Percentiles rank a stretch among this genome's conserved stretches.
Conservation (phyloP, 2,888 invertebrate species). For the Drosophila limbata region DNA sequence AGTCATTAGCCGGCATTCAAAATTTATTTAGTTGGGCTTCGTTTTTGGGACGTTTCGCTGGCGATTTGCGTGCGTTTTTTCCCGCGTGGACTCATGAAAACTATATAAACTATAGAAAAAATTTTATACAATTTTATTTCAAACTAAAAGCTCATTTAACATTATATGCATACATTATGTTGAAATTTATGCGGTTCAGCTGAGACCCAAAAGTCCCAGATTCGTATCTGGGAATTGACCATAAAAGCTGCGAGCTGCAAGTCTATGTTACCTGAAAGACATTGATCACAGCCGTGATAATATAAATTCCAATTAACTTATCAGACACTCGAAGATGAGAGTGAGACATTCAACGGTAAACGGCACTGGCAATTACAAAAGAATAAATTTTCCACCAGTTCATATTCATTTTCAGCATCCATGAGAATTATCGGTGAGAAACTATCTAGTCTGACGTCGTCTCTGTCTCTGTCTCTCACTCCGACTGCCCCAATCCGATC, state of each 20-base stretch:
- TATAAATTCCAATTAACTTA: constrained; percentile 81
- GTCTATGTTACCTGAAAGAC: constrained; percentile 38
- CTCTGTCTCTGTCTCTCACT: constrained; percentile 16
- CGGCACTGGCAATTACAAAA: constrained; percentile 76
- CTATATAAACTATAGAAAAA: background rate
- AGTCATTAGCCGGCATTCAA: constrained; percentile 66
- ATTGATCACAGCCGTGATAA: constrained; percentile 78
- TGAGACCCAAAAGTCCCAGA: constrained; percentile 44
- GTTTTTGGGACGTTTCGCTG: constrained; percentile 20
- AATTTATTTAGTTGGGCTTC: constrained; percentile 28
- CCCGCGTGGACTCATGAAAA: background rate
- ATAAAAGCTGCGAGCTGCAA: constrained; percentile 31
- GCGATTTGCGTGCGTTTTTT: constrained; percentile 24
- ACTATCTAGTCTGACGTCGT: constrained; percentile 49
- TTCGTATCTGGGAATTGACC: constrained; percentile 43
- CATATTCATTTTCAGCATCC: constrained; percentile 17
- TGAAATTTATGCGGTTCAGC: constrained; percentile 54
- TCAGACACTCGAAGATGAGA: constrained; percentile 39
- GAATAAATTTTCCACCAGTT: constrained; percentile 66
- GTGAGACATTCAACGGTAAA: constrained; percentile 74
- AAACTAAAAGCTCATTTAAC: constrained; percentile 64
- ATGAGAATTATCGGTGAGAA: constrained; percentile 64
- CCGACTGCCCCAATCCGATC: constrained; percentile 40
- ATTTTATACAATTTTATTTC: constrained; percentile 30
- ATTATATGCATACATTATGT: constrained; percentile 64